Evolutionary conservation across 1,140 invertebrate genomes (phyloP), one percentile per base, ranked within the genome.

Genomic region (Gyrodactylus bullatarudis): DNA sequence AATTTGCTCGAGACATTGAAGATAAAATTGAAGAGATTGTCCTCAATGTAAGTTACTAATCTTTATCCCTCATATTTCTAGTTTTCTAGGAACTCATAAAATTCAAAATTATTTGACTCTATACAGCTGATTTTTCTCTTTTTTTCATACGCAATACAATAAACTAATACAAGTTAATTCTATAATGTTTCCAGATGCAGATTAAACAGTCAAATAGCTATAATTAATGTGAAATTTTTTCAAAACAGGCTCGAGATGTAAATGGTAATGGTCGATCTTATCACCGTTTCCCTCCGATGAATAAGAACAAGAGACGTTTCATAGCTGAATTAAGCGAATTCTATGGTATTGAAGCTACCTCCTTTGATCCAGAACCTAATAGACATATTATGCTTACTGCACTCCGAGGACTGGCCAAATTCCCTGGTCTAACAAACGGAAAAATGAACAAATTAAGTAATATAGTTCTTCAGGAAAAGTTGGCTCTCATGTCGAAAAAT

Each of bases 221-320:
- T n/a, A n/a, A n/a, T n/a, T n/a, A n/a, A n/a, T n/a, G n/a, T n/a
- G n/a, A n/a, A n/a, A n/a, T n/a, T n/a, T n/a, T n/a, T n/a, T n/a
- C n/a, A n/a, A n/a, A n/a, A n/a, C n/a, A 54, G 34, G 34, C 34
- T 8, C 8, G 34, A 54, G 34, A 54, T n/a, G 8, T n/a, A n/a
- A 54, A 54, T 8, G n/a, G n/a, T 8, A 54, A 54, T 54, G 34
- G 34, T 54, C 34, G 34, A 20, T 1, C 24, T 71, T 23, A 23
- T 26, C 70, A 71, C 24, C 70, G 70, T 23, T 71, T 71, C 24
- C 21, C 21, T 1, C 23, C 70, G 20, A 71, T 71, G 70, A 71
- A 71, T 24, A 71, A 24, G 24, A 24, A 24, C 16, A 71, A 71
- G 24, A 24, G 70, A 19, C 70, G 70, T 24, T 71, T 71, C 24